Base-by-base conservation (phyloP, 2,888 invertebrate genomes). In the Cephus sareptanus region DNA sequence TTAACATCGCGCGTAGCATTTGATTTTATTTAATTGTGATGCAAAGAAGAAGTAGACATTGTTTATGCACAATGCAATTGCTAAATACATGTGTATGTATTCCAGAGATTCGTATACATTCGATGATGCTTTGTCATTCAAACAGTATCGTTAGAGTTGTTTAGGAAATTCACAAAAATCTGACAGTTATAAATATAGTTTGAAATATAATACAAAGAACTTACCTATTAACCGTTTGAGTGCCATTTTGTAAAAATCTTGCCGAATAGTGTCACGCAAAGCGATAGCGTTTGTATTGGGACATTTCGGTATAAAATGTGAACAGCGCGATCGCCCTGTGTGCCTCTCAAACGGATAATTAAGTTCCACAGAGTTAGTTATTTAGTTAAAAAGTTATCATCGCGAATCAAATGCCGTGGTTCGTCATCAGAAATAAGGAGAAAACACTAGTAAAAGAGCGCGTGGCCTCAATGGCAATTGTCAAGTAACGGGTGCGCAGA, bases 1-100 rank as follows among this genome's bases (percentile, higher is more conserved):
- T 83, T 81, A 84, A 82, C 84, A 83, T 83, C 86, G 86, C 85
- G 85, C 84, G 81, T 84, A 83, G 83, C 80, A 80, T 82, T 79
- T 79, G 77, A 80, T 78, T 71, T 69, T 74, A 33, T 30, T 40
- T 1, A 70, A 30, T 75, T 69, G 37, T 23, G 15, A 75, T 23
- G 6, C 9, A 23, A 23, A 56, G 9, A 4, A 40, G 1, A 23
- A 56, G 40, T 15, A 40, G 15, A 6, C 9, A 23, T 9, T 56
- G 56, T 56, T 56, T 9, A 23, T 9, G 15, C 56, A 23, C 6
- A 23, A 56, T 56, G 56, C 6, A 56, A 23, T 23, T 23, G 56
- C 6, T 23, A 56, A 56, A 56, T 23, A 56, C 40, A 23, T 1
- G 6, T 15, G 0, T 9, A 56, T 1, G 2, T 23, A 56, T 1